Base-by-base conservation (phyloP, 2,888 invertebrate species). In the Cartodere bifasciata region DNA sequence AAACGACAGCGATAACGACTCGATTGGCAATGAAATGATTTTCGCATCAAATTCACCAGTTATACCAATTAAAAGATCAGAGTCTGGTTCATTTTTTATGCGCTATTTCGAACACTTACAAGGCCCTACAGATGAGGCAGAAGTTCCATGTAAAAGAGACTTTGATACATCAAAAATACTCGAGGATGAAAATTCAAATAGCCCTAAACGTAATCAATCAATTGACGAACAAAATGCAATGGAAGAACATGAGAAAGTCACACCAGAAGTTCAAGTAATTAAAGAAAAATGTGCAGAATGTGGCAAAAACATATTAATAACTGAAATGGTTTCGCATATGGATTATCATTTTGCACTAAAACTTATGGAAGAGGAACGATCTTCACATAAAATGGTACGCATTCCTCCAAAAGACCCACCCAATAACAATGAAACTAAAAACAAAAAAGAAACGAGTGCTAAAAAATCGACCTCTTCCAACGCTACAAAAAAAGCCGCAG, bases 321-420 rank as follows among this genome's bases (percentile, higher is more conserved):
- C 68, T 37, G 77, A 77, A 36, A 64, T 78, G 44, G 54, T 65
- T 1, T 81, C 85, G 49, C 91, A 91, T 59, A 58, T 68, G 46
- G 91, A 92, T 60, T 87, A 75, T 52, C 91, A 92, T 56, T 69
- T 82, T 50, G 91, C 91, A 30, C 40, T 56, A 37, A 48, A 56
- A 46, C 43, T 58, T 34, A 47, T 53, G 23, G 43, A 49, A 38
- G 44, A 49, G 33, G 54, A 56, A 37, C 41, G 47, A 3, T 39
- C 44, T 41, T 32, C 47, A 23, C 48, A 47, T 29, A 50, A 46
- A 36, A 36, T 23, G 16, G 21, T 14, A 21, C n/a, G n/a, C n/a
- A n/a, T n/a, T n/a, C n/a, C n/a, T n/a, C 15, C 24, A n/a, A 15
- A 23, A 11, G 12, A 13, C 12, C 28, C 27, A 10, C 4, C 15